Evolutionary conservation across 2,888 invertebrate genomes (phyloP).

Genomic region (Troides helena): DNA sequence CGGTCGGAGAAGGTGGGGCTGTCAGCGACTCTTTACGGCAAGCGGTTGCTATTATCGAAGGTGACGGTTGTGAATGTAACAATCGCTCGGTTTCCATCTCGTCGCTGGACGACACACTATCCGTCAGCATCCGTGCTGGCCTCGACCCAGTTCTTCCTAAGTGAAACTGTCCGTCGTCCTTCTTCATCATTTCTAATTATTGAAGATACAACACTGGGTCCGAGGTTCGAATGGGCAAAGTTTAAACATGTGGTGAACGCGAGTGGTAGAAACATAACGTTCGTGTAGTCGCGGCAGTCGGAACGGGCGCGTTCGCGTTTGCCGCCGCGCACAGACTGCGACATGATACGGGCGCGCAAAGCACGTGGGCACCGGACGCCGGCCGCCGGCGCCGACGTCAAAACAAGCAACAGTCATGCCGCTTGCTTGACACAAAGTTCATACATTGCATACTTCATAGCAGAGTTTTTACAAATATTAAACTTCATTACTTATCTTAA

Average conservation of each 20-base stretch:
- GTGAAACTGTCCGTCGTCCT: slow-evolving; percentile 55
- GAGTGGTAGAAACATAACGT: slow-evolving; percentile 58
- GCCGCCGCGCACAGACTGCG: slow-evolving; percentile 64
- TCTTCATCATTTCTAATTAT: slow-evolving; percentile 65
- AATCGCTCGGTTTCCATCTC: slow-evolving; percentile 71
- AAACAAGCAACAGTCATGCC: slow-evolving; percentile 31
- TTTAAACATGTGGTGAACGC: slow-evolving; percentile 26
- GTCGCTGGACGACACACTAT: slow-evolving; percentile 72
- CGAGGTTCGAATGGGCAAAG: slow-evolving; percentile 32
- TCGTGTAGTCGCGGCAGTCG: slow-evolving; percentile 32
- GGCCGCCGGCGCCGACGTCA: slow-evolving; percentile 33
- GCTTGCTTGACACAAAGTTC: background rate
- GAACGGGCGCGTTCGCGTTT: slow-evolving; percentile 40
- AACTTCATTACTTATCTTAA: too few relatives aligned
- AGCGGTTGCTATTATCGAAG: slow-evolving; percentile 52
- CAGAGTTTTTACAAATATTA: too few relatives aligned
- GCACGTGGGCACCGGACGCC: slow-evolving; percentile 46
- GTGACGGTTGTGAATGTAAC: slow-evolving; percentile 54
- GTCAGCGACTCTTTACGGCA: slow-evolving; percentile 68
- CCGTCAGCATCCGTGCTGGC: slow-evolving; percentile 60
- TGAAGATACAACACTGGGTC: slow-evolving; percentile 41
- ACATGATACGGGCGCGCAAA: slow-evolving; percentile 49
- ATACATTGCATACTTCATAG: too few relatives aligned
- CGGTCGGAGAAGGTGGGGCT: slow-evolving; percentile 75
- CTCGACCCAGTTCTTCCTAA: slow-evolving; percentile 54